Conservation (phyloP, 1,140 invertebrate genomes). For the Drosophila repleta region DNA sequence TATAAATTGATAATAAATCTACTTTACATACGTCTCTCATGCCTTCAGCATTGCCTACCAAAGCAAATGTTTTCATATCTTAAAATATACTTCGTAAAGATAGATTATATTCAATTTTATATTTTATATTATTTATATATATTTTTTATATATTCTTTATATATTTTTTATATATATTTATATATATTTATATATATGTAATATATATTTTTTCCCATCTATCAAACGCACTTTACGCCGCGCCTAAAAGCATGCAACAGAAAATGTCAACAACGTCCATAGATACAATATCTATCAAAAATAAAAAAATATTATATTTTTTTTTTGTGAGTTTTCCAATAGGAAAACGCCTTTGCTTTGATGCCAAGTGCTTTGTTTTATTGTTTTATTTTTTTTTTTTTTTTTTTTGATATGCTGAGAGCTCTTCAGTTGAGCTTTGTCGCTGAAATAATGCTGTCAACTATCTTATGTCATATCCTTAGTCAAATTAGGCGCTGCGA, state of each 20-base stretch:
- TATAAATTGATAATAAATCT: no score
- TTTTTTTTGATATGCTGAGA: background rate
- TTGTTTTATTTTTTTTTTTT: background rate
- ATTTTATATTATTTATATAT: no score
- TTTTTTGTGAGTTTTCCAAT: no score
- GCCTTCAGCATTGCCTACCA: no score
- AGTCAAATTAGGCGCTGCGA: constrained; percentile 68
- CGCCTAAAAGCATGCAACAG: constrained; percentile 62
- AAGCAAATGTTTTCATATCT: no score
- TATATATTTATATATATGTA: background rate
- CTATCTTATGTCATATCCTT: constrained; percentile 63
- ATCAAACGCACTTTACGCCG: background rate
- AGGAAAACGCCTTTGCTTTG: background rate
- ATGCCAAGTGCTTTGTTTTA: constrained; percentile 9
- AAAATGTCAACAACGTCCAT: background rate
- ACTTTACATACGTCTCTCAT: no score
- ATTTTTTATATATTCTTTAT: no score
- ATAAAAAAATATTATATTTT: no score
- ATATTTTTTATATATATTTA: no score
- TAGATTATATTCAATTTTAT: no score
- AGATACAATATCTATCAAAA: background rate
- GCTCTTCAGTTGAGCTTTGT: background rate
- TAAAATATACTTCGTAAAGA: no score
- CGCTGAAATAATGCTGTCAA: constrained; percentile 67
- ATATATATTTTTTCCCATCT: background rate